Conservation (phyloP, 2,888 invertebrate genomes). For the Eupithecia subfuscata region DNA sequence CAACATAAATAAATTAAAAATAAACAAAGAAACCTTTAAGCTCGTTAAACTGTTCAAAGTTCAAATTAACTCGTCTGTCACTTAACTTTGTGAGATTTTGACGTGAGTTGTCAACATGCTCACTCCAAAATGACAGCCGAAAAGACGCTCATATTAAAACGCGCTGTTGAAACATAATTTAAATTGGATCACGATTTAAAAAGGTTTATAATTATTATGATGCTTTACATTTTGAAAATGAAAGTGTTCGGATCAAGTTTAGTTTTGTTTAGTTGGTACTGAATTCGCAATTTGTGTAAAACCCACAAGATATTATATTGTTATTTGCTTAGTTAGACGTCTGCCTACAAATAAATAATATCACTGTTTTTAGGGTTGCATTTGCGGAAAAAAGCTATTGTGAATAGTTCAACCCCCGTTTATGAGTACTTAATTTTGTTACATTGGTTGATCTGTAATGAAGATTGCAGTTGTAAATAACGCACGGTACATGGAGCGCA, state of each 20-base stretch:
- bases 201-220: conserved; percentile 32
- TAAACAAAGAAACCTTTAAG: conserved; percentile 37
- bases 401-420: not conserved
- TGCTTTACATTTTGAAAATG: conserved; percentile 16
- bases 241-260: not conserved
- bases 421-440: conserved; percentile 1
- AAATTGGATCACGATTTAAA: conserved; percentile 65
- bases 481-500: not conserved
- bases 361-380: no score
- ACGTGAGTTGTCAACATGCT: conserved; percentile 69
- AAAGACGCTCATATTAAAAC: conserved; percentile 46
- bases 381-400: not conserved
- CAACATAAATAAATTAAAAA: conserved; percentile 8
- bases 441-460: conserved; percentile 4
- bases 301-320: not conserved
- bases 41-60: conserved; percentile 56
- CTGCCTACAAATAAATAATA: no score
- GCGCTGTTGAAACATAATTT: conserved; percentile 53
- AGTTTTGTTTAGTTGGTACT: conserved; percentile 6
- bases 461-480: conserved; percentile 22
- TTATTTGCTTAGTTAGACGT: no score
- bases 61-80: conserved; percentile 79
- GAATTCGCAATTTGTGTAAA: not conserved
- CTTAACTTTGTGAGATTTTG: conserved; percentile 67
- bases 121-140: conserved; percentile 60